Evolutionary conservation across 2,113 vertebrate genomes (phyloP).

Genomic region (Oxyruncus cristatus): DNA sequence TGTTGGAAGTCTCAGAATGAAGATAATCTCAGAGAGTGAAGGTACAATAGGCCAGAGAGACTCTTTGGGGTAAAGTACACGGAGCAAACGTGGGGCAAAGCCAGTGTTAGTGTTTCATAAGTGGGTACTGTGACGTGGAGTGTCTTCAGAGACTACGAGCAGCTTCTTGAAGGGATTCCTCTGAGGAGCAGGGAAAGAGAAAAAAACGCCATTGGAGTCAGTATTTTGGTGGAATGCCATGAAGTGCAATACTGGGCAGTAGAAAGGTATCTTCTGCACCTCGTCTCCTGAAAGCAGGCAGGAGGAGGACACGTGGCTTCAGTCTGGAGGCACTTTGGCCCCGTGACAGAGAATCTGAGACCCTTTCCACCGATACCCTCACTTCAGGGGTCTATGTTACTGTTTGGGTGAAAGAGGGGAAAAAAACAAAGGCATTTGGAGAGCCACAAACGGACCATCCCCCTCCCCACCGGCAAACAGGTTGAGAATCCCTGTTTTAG

Average conservation of each 20-base stretch:
- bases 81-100: not conserved
- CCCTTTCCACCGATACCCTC: not conserved
- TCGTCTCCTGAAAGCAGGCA: not conserved
- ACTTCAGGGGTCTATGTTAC: not conserved
- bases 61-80: not conserved
- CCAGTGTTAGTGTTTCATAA: not conserved
- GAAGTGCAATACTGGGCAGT: not conserved
- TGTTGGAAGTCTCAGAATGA: not conserved
- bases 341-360: not conserved
- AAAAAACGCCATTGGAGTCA: not conserved
- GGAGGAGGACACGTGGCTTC: not conserved
- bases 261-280: not conserved
- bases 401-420: not conserved
- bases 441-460: not conserved
- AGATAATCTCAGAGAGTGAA: not conserved
- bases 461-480: not conserved
- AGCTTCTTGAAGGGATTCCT: not conserved
- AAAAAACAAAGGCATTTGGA: not conserved
- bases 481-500: conserved; percentile 62
- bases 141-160: not conserved
- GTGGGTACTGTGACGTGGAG: not conserved
- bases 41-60: not conserved
- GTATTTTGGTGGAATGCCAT: not conserved
- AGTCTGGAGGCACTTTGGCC: not conserved
- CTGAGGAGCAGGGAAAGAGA: not conserved